These are phyloP conservation scores for Saguinus midas DNA, from an alignment of 2,113 vertebrate genomes.

Conservation along the genomic window DNA sequence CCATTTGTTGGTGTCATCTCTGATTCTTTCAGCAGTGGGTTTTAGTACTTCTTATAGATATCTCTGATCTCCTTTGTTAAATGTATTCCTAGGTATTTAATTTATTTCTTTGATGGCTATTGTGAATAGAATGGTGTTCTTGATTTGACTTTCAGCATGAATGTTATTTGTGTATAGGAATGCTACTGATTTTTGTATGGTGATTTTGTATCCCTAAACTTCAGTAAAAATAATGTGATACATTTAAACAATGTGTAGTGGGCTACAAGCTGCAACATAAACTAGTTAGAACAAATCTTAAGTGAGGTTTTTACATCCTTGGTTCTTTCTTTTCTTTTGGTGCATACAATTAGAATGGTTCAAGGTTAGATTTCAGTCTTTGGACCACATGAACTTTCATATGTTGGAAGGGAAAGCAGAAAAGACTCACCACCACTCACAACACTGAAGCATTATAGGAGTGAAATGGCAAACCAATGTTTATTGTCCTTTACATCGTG, in stretches of 20 bases:
- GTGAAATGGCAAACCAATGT: neutral
- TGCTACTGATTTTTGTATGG: no score
- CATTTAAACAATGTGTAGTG: neutral
- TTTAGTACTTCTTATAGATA: no score
- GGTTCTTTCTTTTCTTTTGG: neutral
- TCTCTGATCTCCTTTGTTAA: no score
- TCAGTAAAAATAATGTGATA: neutral
- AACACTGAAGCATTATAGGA: neutral
- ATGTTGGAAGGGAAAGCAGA: neutral
- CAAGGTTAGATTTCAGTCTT: neutral
- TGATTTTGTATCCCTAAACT: no score
- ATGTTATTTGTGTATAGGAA: no score
- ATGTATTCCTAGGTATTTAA: no score
- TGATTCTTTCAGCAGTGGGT: no score
- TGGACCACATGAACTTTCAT: neutral
- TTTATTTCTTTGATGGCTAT: no score
- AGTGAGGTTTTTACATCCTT: neutral
- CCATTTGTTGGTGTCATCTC: no score
- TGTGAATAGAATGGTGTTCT: no score
- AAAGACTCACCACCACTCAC: neutral
- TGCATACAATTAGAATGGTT: neutral
- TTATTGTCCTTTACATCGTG: neutral
- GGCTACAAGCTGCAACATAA: neutral
- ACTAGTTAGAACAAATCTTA: neutral
- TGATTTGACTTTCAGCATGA: no score